A percentile compares a stretch with the other conserved stretches of the same genome.
Evolutionary conservation across 2,797 vertebrate species (phyloP).

Genomic region (Lindbergichthys nudifrons): DNA sequence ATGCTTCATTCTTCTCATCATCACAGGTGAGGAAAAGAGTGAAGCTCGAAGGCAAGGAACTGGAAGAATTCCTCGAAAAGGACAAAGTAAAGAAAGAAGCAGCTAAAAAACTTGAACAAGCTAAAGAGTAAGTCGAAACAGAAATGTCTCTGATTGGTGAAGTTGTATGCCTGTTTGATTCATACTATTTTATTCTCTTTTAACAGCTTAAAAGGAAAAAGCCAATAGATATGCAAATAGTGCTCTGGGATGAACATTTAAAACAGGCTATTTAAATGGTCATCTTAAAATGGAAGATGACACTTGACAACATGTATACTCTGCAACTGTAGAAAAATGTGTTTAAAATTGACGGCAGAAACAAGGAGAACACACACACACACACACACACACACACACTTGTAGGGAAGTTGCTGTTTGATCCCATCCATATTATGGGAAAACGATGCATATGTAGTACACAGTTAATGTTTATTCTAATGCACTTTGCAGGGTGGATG

Average conservation of each 20-base stretch:
- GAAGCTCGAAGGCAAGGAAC: conserved; percentile 96
- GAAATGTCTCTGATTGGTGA: background rate
- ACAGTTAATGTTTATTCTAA: conserved; percentile 10
- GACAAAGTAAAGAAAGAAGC: conserved; percentile 98
- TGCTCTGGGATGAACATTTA: conserved; percentile 12
- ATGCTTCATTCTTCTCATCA: conserved; percentile 26
- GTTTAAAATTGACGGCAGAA: too few species aligned
- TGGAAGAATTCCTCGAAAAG: conserved; percentile 96
- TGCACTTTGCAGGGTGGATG: conserved; percentile 87
- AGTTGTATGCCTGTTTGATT: conserved; percentile 1
- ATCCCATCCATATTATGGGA: too few species aligned
- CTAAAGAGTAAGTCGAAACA: conserved; percentile 89
- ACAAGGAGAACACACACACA: too few species aligned
- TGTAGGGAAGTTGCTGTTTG: too few species aligned
- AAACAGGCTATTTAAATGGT: conserved; percentile 25
- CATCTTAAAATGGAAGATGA: conserved; percentile 30
- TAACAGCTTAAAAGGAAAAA: conserved; percentile 26
- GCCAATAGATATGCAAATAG: conserved; percentile 33
- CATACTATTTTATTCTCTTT: conserved; percentile 5
- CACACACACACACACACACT: too few species aligned
- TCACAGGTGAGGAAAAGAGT: conserved; percentile 92
- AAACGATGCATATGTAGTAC: background rate
- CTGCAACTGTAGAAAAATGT: too few species aligned
- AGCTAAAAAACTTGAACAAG: conserved; percentile 97
- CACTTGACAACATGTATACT: conserved; percentile 4